Conservation (phyloP, 2,113 vertebrate species). For the Zapus hudsonius region DNA sequence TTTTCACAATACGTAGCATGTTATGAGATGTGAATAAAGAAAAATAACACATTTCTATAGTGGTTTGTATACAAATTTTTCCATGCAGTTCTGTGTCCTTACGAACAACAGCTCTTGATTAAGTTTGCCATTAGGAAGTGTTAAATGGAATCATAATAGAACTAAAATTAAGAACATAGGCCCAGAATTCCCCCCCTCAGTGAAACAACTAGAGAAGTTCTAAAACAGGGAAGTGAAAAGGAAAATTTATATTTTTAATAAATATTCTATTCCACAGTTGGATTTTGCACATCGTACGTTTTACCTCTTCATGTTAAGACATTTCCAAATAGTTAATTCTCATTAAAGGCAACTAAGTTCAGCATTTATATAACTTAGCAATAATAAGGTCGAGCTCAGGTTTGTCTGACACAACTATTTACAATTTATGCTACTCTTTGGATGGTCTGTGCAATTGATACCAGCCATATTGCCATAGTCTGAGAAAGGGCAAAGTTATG, state of each 20-base stretch:
- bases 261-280: neutral
- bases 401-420: neutral
- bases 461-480: fast-evolving
- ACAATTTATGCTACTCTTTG: neutral
- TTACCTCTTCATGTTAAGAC: neutral
- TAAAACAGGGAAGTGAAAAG: neutral
- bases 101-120: neutral
- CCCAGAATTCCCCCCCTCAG: neutral
- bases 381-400: neutral
- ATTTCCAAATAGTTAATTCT: neutral
- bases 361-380: neutral
- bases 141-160: neutral
- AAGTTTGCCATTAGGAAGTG: neutral
- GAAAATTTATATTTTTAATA: neutral
- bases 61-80: neutral
- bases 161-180: neutral
- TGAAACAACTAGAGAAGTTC: neutral
- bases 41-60: slow-evolving; percentile 19
- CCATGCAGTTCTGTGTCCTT: slow-evolving; percentile 5
- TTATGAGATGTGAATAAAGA: slow-evolving; percentile 34
- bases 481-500: neutral
- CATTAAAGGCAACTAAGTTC: neutral
- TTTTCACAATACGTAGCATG: slow-evolving; percentile 39
- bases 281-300: neutral
- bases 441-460: neutral